phyloP scores from a whole-genome alignment of 1,140 invertebrate species.

The Drosophila bocqueti region DNA sequence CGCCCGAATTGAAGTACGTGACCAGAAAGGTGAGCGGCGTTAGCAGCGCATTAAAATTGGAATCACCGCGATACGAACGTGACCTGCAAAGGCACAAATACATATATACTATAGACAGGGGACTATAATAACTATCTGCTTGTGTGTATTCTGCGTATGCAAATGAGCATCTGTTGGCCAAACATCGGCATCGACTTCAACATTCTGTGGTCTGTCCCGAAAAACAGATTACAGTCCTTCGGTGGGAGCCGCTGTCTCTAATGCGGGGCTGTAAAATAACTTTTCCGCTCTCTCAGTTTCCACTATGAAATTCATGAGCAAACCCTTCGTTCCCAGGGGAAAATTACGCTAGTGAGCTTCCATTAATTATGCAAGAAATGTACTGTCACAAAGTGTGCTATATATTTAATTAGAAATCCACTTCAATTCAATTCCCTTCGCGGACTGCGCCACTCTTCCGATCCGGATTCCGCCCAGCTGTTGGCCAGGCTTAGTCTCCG shows the following conservation, averaged over 20 bases:
- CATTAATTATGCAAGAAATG: slow-evolving; percentile 38
- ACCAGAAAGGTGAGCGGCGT: slow-evolving; percentile 93
- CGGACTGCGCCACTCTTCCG: not conserved
- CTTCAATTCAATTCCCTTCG: slow-evolving; percentile 15
- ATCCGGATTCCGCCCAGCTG: not conserved
- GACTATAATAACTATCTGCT: slow-evolving; percentile 40
- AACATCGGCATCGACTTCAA: slow-evolving; percentile 10
- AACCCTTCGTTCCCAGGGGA: not conserved
- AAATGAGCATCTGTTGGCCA: slow-evolving; percentile 47
- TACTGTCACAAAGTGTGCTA: slow-evolving; percentile 10
- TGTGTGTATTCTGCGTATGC: slow-evolving; percentile 34
- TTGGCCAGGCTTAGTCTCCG: slow-evolving; percentile 3
- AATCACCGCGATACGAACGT: slow-evolving; percentile 88
- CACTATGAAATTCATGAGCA: slow-evolving; percentile 25
- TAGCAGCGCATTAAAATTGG: slow-evolving; percentile 90
- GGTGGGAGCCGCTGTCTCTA: not conserved
- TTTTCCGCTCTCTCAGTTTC: not conserved
- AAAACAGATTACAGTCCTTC: slow-evolving; percentile 18
- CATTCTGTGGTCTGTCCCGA: slow-evolving; percentile 20
- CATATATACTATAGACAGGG: not conserved
- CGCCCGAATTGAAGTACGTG: slow-evolving; percentile 93
- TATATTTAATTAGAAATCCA: slow-evolving; percentile 33
- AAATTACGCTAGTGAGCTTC: slow-evolving; percentile 16
- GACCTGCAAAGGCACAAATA: slow-evolving; percentile 86
- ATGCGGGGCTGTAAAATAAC: slow-evolving; percentile 1